These are phyloP conservation scores for Lytechinus variegatus DNA, from an alignment of 35 echinoderm and acorn worm species.

Conservation along the genomic window DNA sequence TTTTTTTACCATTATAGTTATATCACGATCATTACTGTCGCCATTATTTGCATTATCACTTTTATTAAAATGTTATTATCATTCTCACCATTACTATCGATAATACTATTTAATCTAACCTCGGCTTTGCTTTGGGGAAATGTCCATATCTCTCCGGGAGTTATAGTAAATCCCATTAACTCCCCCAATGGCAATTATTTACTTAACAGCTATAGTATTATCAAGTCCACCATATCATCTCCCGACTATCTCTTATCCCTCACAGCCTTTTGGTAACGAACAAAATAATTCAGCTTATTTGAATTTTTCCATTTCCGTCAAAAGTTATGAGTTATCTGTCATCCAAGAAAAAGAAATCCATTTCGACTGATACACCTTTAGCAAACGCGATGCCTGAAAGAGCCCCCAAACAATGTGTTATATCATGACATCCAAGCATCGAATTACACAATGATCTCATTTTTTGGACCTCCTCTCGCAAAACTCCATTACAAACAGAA, in stretches of 20 bases:
- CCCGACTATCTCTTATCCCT: background rate
- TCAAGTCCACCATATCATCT: background rate
- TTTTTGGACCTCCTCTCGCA: background rate
- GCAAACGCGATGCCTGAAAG: background rate
- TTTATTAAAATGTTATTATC: too few relatives aligned
- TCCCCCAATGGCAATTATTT: too few relatives aligned
- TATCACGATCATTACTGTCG: too few relatives aligned
- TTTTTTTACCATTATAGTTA: too few relatives aligned
- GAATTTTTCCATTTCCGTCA: background rate
- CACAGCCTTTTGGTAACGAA: background rate
- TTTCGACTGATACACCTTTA: background rate
- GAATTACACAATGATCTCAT: too few relatives aligned
- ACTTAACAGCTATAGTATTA: background rate
- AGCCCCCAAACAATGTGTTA: background rate
- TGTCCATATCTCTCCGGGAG: too few relatives aligned
- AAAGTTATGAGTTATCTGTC: background rate
- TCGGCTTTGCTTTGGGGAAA: too few relatives aligned
- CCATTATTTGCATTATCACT: too few relatives aligned
- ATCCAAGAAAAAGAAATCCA: background rate
- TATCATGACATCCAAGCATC: background rate
- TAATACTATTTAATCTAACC: too few relatives aligned
- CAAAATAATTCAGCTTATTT: background rate
- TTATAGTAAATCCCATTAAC: too few relatives aligned
- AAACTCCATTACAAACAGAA: background rate
- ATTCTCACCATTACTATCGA: too few relatives aligned